phyloP scores from a whole-genome alignment of 2,888 invertebrate genomes.

The Drosophila mimetica region DNA sequence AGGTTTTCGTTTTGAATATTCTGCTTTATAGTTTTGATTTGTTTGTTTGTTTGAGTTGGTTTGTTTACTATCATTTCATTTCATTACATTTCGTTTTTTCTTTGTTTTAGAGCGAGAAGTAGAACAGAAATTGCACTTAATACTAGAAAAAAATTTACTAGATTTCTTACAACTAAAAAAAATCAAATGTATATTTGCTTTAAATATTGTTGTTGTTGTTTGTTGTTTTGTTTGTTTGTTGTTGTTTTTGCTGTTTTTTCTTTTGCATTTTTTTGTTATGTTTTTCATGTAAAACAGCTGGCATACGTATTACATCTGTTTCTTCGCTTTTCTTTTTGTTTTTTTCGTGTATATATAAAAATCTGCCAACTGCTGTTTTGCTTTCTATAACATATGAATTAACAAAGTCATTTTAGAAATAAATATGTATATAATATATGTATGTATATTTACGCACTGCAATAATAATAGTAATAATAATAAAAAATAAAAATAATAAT shows the following conservation, averaged over 20 bases:
- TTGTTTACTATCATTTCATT: constrained; percentile 17
- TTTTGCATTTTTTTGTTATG: constrained; percentile 43
- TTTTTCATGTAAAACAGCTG: constrained; percentile 38
- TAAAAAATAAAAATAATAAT: constrained; percentile 61
- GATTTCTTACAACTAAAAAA: constrained; percentile 80
- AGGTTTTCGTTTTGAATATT: constrained; percentile 42
- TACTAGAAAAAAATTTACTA: constrained; percentile 83
- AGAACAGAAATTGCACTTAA: constrained; percentile 76
- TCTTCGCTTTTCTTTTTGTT: constrained; percentile 1
- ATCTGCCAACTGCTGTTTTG: constrained; percentile 25
- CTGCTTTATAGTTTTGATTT: constrained; percentile 29
- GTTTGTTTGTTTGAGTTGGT: constrained; percentile 40
- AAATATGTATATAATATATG: constrained; percentile 75
- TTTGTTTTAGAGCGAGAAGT: constrained; percentile 72
- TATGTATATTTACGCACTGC: constrained; percentile 51
- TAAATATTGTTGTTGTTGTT: constrained; percentile 61
- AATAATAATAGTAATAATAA: constrained; percentile 40
- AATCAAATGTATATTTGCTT: constrained; percentile 81
- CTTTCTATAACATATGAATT: constrained; percentile 72
- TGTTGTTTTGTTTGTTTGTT: constrained; percentile 20
- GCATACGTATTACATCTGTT: constrained; percentile 30
- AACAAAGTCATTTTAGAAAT: constrained; percentile 79
- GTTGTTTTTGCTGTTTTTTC: constrained; percentile 41
- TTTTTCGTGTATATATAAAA: constrained; percentile 35
- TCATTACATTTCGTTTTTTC: constrained; percentile 51